Evolutionary conservation across 1,140 invertebrate species (phyloP), one percentile per base, ranked within the genome.

Genomic region (Odontomachus brunneus): DNA sequence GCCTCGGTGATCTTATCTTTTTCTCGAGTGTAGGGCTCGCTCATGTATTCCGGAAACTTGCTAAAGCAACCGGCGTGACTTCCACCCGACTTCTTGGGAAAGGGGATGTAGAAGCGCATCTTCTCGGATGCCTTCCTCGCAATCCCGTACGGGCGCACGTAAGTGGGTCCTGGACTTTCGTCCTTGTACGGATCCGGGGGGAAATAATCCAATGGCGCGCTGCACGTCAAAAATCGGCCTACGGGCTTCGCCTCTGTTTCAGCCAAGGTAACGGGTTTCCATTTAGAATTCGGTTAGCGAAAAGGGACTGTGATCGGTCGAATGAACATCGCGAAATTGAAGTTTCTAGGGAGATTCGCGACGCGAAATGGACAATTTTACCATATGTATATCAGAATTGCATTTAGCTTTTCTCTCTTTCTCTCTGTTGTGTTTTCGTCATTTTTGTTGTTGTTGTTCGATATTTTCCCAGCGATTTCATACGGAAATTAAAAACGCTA

Each of bases 61-160:
- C 63, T 55, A 62, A 93, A 93, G 63, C 92, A 92, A 26, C 92
- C 92, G 11, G 87, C 88, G 49, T 91, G 87, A 69, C 83, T 89
- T 69, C 92, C 92, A 2, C 85, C 89, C 0, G 88, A 82, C 71
- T 91, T 81, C 71, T 91, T 90, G 11, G 93, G 92, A 19, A 92
- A 93, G 5, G 87, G 84, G 14, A 91, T 57, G 49, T 90, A 87
- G 82, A 93, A 89, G 19, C 55, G 60, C 22, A 51, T 63, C 0
- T 51, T 51, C 17, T 24, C 75, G 12, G 78, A 48, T 24, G 71
- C 60, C 55, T 67, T 76, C 7, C 60, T 49, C 82, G 57, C 53
- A 14, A 33, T 63, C 66, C 88, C 65, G 0, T 15, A 14, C 0
- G 89, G 89, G 53, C 86, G 86, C n/a, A 87, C 33, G 71, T 92